These are phyloP conservation scores for Drosophila tropicalis DNA, from an alignment of 1,140 invertebrate species.

Conservation along the genomic window DNA sequence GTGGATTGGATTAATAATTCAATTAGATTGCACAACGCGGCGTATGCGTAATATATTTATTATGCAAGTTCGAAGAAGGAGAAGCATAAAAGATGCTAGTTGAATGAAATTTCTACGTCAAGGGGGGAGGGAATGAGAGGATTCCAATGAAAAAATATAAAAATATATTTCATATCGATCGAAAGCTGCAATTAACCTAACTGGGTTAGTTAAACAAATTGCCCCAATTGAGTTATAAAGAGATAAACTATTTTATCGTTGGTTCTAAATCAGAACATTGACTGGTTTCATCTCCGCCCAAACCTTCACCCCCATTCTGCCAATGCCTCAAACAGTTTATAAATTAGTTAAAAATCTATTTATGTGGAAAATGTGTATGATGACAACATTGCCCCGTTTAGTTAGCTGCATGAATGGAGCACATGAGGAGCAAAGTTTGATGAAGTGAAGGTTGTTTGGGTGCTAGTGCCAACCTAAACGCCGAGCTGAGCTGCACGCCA, in stretches of 20 bases:
- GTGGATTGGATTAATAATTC: slow-evolving; percentile 73
- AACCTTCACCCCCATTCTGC: not conserved
- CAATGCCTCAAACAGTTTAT: slow-evolving; percentile 26
- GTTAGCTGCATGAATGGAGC: slow-evolving; percentile 10
- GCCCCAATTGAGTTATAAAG: slow-evolving; percentile 43
- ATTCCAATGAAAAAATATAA: not conserved
- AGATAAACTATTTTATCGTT: slow-evolving; percentile 33
- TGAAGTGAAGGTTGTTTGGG: not conserved
- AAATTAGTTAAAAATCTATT: slow-evolving; percentile 68
- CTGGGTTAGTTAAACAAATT: slow-evolving; percentile 30
- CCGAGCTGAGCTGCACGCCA: slow-evolving; percentile 39
- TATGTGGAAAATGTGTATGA: slow-evolving; percentile 55
- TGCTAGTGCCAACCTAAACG: not conserved
- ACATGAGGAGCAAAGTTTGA: not conserved
- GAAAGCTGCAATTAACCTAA: slow-evolving; percentile 31
- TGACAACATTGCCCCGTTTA: slow-evolving; percentile 21
- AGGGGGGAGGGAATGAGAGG: not conserved
- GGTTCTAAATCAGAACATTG: slow-evolving; percentile 27
- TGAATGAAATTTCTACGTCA: slow-evolving; percentile 19
- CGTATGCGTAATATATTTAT: slow-evolving; percentile 57
- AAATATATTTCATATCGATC: not conserved
- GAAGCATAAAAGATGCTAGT: not conserved
- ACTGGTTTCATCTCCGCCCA: not conserved
- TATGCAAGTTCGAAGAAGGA: slow-evolving; percentile 45
- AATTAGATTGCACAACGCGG: slow-evolving; percentile 68